A percentile compares a stretch with the other conserved stretches of the same genome.
Conservation (phyloP, 2,888 invertebrate genomes). For the Drosophila niveifrons region DNA sequence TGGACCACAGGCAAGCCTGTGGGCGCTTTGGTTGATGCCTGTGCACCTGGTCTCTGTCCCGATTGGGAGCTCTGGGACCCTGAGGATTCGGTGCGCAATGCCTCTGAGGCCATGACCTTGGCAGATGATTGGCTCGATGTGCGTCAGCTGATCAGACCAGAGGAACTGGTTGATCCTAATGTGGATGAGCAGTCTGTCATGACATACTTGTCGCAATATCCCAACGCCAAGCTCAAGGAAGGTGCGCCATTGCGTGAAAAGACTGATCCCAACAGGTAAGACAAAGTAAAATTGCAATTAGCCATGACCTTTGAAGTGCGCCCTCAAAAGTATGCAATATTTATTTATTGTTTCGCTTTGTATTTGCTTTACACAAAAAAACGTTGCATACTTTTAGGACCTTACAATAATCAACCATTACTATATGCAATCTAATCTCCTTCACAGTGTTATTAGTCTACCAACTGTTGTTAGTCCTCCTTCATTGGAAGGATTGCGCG, state of each 20-base stretch:
- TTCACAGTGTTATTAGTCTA: not conserved
- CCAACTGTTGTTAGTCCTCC: not conserved
- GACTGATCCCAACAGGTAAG: conserved; percentile 91
- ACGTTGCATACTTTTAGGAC: not conserved
- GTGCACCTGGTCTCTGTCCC: conserved; percentile 94
- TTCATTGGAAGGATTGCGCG: conserved; percentile 4
- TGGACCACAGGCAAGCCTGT: conserved; percentile 96
- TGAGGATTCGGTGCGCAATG: conserved; percentile 93
- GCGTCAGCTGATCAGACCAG: conserved; percentile 94
- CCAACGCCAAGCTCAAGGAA: conserved; percentile 92
- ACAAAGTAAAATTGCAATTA: fast-evolving
- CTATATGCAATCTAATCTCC: not conserved
- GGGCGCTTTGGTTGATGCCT: conserved; percentile 94
- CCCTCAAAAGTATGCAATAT: conserved; percentile 18
- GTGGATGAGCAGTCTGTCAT: conserved; percentile 97
- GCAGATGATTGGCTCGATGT: conserved; percentile 96
- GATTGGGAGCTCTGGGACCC: conserved; percentile 95
- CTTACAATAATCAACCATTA: not conserved
- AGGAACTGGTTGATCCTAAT: conserved; percentile 95
- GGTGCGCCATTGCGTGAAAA: conserved; percentile 92
- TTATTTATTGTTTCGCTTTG: not conserved
- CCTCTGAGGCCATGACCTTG: conserved; percentile 94
- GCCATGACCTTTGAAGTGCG: fast-evolving
- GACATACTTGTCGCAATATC: conserved; percentile 97
- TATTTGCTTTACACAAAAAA: not conserved